phyloP scores from a whole-genome alignment of 1,140 invertebrate species.

The Lysiphlebus fabarum region DNA sequence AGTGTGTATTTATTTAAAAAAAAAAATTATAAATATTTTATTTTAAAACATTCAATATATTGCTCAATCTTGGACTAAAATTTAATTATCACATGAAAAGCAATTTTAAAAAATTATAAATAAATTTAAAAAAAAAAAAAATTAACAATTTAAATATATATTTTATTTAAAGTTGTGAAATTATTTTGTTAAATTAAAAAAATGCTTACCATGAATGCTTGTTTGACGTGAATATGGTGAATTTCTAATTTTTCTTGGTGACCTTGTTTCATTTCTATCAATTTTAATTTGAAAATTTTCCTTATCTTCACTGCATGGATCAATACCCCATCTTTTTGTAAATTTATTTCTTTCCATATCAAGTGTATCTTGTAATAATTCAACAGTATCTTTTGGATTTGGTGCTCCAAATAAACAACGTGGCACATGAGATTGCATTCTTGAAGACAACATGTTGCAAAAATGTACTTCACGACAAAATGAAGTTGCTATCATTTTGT shows the following conservation, averaged over 20 bases:
- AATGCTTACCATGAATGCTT: constrained; percentile 47
- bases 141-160: no score
- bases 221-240: constrained; percentile 46
- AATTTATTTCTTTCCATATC: constrained; percentile 46
- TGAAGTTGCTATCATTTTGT: constrained; percentile 46
- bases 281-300: constrained; percentile 40
- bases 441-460: constrained; percentile 35
- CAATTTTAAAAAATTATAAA: no score
- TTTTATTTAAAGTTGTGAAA: no score
- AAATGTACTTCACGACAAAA: constrained; percentile 47
- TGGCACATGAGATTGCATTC: constrained; percentile 43
- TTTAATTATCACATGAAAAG: neutral
- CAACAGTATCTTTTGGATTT: constrained; percentile 44
- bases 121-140: no score
- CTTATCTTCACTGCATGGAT: constrained; percentile 47
- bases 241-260: constrained; percentile 38
- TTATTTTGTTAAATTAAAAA: neutral
- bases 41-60: neutral
- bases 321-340: constrained; percentile 45
- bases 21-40: constrained; percentile 2
- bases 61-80: no score
- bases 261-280: constrained; percentile 30
- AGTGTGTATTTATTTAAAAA: neutral
- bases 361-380: constrained; percentile 45
- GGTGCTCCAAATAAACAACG: constrained; percentile 48